These are phyloP conservation scores for Orchestia grillus DNA, from an alignment of 1,140 invertebrate genomes.

Conservation along the genomic window DNA sequence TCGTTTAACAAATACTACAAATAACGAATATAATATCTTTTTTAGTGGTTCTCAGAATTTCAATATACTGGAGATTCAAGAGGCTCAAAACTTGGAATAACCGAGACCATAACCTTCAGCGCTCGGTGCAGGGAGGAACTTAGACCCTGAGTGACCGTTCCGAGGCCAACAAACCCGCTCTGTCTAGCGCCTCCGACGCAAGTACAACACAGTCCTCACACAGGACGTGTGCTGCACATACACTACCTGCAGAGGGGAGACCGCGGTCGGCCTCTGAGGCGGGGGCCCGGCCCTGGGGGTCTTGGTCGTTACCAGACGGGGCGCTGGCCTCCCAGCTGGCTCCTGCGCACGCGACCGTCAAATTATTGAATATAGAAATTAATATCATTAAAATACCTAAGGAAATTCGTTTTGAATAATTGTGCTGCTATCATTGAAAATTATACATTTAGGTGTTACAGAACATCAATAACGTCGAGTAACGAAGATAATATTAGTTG, in stretches of 20 bases:
- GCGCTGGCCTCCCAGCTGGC: not conserved
- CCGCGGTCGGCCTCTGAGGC: slow-evolving; percentile 64
- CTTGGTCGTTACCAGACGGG: not conserved
- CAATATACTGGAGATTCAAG: no score
- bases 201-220: not conserved
- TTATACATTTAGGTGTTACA: not conserved
- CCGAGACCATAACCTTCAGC: no score
- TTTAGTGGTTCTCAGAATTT: no score
- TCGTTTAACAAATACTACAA: no score
- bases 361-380: no score
- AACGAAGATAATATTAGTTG: not conserved
- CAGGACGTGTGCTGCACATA: not conserved
- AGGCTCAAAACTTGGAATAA: no score
- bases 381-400: not conserved
- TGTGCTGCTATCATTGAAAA: not conserved
- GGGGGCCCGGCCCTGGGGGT: slow-evolving; percentile 63
- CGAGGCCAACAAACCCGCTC: no score
- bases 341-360: not conserved
- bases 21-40: no score
- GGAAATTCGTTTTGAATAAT: not conserved
- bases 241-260: slow-evolving; percentile 34
- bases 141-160: no score
- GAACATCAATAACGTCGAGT: not conserved
- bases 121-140: no score
- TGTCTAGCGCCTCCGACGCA: not conserved